Evolutionary conservation across 2,888 invertebrate genomes (phyloP), one percentile per base, ranked within the genome.

Genomic region (Zaprionus bogoriensis): DNA sequence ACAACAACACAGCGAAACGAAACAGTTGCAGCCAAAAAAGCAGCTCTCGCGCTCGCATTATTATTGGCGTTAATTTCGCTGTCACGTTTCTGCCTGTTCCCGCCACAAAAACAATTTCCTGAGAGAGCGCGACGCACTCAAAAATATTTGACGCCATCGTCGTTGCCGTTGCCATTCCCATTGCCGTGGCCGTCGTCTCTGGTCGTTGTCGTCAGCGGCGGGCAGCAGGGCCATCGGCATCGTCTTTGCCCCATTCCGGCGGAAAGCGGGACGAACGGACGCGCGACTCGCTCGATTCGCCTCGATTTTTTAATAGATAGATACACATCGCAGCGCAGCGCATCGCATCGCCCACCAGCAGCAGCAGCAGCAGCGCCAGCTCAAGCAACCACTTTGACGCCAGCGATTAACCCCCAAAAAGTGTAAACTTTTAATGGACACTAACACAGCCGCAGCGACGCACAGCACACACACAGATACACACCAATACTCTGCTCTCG

Each of bases 291-390:
- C 77, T 74, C 78, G 71, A 87, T 67, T 81, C 81, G 77, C 81
- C 76, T 68, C 74, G 63, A 81, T 81, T 87, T 81, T 82, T 82
- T 84, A 85, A 87, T 82, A 85, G 87, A 82, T 82, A 82, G 87
- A 82, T 82, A 82, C 87, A 82, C 87, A 82, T 72, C 63, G 73
- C 63, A 59, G 50, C 32, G 32, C 32, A 36, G 20, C 39, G 41
- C 36, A 36, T 27, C 6, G 20, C 19, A 17, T 38, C 9, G 62
- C 63, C 59, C 60, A 51, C 69, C 51, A 60, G 52, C 50, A n/a
- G n/a, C n/a, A n/a, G n/a, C n/a, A n/a, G n/a, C n/a, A n/a, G n/a
- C n/a, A n/a, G n/a, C n/a, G n/a, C 32, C 47, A 52, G 41, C 39
- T 46, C 62, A 59, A 74, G 63, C 73, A 67, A 76, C 74, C 77